These are phyloP conservation scores for Ruditapes philippinarum DNA, from an alignment of 1,140 invertebrate species.

Conservation along the genomic window DNA sequence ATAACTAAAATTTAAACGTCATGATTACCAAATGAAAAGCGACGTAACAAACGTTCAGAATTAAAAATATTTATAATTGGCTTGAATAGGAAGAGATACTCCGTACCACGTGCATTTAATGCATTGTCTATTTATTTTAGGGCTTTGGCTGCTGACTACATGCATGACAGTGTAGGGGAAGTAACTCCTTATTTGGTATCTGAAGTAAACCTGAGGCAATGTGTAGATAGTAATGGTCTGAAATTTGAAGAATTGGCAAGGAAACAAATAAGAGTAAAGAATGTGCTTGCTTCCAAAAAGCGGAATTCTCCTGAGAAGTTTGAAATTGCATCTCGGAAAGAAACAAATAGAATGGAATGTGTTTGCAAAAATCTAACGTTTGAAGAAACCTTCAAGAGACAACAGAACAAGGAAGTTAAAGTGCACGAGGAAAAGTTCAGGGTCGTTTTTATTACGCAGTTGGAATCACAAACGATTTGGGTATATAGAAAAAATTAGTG, in stretches of 20 bases:
- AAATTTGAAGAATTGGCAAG: neutral
- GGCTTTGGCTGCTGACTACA: neutral
- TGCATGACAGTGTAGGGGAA: neutral
- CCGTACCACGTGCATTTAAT: too few species aligned
- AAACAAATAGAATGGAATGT: neutral
- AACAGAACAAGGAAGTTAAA: neutral
- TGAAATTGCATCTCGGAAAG: neutral
- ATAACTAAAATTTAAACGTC: too few species aligned
- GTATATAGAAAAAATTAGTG: too few species aligned
- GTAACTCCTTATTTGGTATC: neutral
- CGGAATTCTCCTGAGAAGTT: neutral
- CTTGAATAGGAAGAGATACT: too few species aligned
- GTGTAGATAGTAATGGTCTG: neutral
- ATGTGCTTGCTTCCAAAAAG: too few species aligned
- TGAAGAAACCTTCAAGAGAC: neutral
- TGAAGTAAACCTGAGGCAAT: neutral
- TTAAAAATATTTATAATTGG: too few species aligned
- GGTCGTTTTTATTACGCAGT: neutral
- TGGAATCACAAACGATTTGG: neutral
- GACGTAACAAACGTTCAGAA: too few species aligned
- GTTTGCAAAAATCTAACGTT: neutral
- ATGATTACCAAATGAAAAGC: too few species aligned
- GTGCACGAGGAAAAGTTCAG: constrained; percentile 9
- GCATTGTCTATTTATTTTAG: too few species aligned
- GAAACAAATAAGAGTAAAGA: neutral